phyloP scores from a whole-genome alignment of 2,113 vertebrate genomes.

The Dissostichus mawsoni region DNA sequence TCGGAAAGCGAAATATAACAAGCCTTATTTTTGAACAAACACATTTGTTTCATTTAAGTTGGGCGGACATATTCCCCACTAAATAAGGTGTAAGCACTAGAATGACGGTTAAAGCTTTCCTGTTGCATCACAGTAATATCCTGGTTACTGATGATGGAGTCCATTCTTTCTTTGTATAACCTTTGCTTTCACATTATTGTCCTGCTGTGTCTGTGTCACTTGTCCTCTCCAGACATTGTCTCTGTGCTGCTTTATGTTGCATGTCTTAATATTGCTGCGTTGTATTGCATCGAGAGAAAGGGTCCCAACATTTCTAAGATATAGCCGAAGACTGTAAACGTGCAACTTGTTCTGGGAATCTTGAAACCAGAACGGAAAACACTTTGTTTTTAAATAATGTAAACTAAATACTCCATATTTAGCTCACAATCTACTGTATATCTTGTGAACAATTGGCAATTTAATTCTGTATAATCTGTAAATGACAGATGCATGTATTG shows the following conservation, averaged over 20 bases:
- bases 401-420: neutral
- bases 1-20: neutral
- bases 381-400: constrained; percentile 4
- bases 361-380: constrained; percentile 4
- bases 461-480: constrained; percentile 38
- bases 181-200: constrained; percentile 11
- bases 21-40: constrained; percentile 2
- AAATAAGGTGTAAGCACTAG: neutral
- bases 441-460: constrained; percentile 7
- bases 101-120: neutral
- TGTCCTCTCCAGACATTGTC: constrained; percentile 1
- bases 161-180: neutral
- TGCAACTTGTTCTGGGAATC: constrained; percentile 12
- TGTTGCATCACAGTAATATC: neutral
- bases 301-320: constrained; percentile 10
- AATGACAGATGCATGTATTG: constrained; percentile 24
- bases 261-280: constrained; percentile 55
- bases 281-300: constrained; percentile 36
- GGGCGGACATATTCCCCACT: neutral
- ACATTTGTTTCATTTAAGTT: neutral
- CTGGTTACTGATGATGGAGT: constrained; percentile 14
- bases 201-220: constrained; percentile 18
- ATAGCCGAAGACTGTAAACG: constrained; percentile 25
- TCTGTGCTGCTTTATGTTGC: constrained; percentile 36
- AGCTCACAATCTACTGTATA: constrained; percentile 31